These are phyloP conservation scores for Platycnemis pennipes DNA, from an alignment of 2,888 invertebrate species.

Conservation along the genomic window DNA sequence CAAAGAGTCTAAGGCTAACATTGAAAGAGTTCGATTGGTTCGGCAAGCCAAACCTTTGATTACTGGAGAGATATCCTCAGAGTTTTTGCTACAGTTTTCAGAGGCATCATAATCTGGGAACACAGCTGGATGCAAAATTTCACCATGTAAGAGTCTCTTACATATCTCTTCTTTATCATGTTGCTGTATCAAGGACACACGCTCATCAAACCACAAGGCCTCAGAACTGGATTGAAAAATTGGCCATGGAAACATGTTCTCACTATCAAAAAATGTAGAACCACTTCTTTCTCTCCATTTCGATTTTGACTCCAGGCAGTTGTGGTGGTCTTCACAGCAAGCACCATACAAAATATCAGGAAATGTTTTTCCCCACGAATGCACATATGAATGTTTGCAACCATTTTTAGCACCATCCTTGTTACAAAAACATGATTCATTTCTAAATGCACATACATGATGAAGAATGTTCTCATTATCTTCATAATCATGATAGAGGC, in stretches of 20 bases:
- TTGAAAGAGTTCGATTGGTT: conserved; percentile 83
- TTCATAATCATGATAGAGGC: background rate
- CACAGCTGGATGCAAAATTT: conserved; percentile 78
- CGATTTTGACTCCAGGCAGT: background rate
- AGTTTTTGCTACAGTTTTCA: conserved; percentile 73
- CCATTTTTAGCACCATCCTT: background rate
- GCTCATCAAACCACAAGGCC: conserved; percentile 33
- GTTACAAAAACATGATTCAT: background rate
- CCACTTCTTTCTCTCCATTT: background rate
- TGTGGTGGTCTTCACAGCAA: background rate
- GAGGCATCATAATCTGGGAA: conserved; percentile 72
- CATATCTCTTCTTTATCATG: conserved; percentile 69
- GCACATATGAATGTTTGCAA: background rate
- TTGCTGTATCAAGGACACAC: background rate
- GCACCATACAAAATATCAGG: conserved; percentile 7
- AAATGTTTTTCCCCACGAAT: background rate
- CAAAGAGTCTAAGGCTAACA: conserved; percentile 88
- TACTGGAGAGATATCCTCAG: conserved; percentile 76
- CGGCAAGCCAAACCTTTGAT: conserved; percentile 77
- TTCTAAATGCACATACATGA: background rate
- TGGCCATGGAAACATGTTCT: background rate
- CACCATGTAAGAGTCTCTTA: conserved; percentile 77
- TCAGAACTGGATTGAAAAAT: conserved; percentile 17
- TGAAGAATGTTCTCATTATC: background rate
- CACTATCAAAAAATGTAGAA: background rate